Evolutionary conservation across 2,797 vertebrate genomes (phyloP).

Genomic region (Threskiornis aethiopicus): DNA sequence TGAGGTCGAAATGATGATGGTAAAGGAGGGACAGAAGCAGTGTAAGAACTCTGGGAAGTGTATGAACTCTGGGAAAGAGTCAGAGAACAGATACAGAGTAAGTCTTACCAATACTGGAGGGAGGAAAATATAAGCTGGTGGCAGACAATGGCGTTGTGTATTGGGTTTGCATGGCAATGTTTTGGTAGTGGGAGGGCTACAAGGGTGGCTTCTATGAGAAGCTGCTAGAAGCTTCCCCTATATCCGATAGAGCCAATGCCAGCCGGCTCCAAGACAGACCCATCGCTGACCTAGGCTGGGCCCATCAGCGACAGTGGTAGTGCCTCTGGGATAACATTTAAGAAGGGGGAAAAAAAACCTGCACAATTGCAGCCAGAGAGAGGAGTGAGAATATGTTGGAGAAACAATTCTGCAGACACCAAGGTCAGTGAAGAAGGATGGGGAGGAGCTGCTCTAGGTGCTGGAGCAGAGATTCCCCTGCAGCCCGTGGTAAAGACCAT

Average conservation of each 20-base stretch:
- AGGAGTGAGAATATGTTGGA: not conserved
- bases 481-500: not conserved
- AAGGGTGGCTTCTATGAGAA: not conserved
- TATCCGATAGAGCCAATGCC: not conserved
- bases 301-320: not conserved
- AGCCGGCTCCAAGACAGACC: not conserved
- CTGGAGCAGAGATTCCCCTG: not conserved
- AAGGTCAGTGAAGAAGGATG: not conserved
- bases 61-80: not conserved
- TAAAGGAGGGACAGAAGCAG: not conserved
- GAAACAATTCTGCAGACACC: not conserved
- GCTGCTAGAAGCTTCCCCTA: not conserved
- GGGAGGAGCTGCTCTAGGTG: not conserved
- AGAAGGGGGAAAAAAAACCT: not conserved
- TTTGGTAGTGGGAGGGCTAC: not conserved
- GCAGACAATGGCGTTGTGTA: not conserved
- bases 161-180: not conserved
- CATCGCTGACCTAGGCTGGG: not conserved
- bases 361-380: not conserved
- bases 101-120: not conserved
- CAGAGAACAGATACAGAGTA: not conserved
- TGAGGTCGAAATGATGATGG: not conserved
- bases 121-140: not conserved
- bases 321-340: not conserved
- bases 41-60: not conserved